Percentiles rank a stretch among this genome's conserved stretches.
phyloP scores from a whole-genome alignment of 2,888 invertebrate genomes.

The Andrena bicolor region DNA sequence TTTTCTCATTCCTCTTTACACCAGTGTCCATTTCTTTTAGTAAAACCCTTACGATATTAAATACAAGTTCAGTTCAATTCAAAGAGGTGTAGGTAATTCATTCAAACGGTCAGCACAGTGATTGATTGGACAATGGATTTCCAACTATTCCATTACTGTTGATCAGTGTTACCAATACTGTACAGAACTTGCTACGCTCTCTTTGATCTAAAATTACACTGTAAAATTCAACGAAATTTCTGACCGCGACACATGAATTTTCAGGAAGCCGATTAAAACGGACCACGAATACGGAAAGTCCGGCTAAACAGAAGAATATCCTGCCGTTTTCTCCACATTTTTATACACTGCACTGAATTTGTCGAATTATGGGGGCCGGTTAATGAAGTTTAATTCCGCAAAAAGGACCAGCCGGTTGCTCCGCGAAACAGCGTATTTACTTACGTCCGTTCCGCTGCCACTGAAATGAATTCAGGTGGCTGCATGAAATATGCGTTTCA shows the following conservation, averaged over 20 bases:
- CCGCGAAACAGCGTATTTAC: conserved; percentile 23
- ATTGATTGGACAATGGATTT: too few relatives aligned
- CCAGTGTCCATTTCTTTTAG: too few relatives aligned
- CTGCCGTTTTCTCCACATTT: neutral
- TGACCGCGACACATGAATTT: neutral
- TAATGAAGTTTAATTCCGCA: conserved; percentile 36
- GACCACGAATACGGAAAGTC: neutral
- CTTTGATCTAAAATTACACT: too few relatives aligned
- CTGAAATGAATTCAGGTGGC: conserved; percentile 22
- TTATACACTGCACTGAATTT: conserved; percentile 14
- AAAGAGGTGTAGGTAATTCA: too few relatives aligned
- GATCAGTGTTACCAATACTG: too few relatives aligned
- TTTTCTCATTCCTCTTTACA: too few relatives aligned
- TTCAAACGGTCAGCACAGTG: too few relatives aligned
- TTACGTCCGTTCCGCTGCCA: conserved; percentile 5
- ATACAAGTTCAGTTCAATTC: too few relatives aligned
- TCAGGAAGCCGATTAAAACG: neutral
- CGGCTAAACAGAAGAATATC: conserved; percentile 9
- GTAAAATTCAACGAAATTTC: neutral
- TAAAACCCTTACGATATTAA: too few relatives aligned
- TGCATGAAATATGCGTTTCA: conserved; percentile 27
- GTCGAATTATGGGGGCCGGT: neutral
- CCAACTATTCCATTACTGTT: too few relatives aligned
- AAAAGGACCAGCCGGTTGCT: conserved; percentile 1
- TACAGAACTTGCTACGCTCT: too few relatives aligned